Evolutionary conservation across 2,888 invertebrate genomes (phyloP).

Genomic region (Dolichopus griseipennis): DNA sequence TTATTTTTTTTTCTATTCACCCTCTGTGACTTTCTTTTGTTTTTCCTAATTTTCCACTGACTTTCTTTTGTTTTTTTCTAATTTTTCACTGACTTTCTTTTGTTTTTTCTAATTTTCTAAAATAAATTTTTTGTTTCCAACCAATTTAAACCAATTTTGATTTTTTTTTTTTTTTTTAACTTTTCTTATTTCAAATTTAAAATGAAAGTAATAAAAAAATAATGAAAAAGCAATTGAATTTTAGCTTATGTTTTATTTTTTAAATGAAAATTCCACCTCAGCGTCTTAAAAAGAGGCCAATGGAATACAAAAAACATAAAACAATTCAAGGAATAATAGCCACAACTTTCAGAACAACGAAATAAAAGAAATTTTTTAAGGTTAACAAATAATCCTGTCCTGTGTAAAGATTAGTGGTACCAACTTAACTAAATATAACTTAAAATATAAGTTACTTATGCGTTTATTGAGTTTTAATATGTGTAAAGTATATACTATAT

Average conservation of each 20-base stretch:
- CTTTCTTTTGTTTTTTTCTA: background rate
- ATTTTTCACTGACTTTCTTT: background rate
- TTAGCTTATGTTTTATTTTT: background rate
- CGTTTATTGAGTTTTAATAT: too few species aligned
- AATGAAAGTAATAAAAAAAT: background rate
- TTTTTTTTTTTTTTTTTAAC: background rate
- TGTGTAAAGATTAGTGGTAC: too few species aligned
- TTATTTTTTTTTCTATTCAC: too few species aligned
- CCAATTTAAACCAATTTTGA: background rate
- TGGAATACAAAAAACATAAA: background rate
- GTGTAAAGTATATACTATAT: too few species aligned
- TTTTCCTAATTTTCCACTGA: too few species aligned
- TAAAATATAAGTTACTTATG: too few species aligned
- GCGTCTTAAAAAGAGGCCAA: background rate
- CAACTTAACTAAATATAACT: too few species aligned
- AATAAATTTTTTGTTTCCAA: background rate
- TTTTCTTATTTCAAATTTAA: background rate
- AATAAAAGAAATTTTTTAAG: too few species aligned
- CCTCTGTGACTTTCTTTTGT: too few species aligned
- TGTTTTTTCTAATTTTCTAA: background rate
- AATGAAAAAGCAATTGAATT: background rate
- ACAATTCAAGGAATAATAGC: background rate
- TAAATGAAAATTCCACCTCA: slow-evolving; percentile 4
- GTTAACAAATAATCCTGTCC: too few species aligned
- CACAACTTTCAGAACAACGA: background rate